Conservation (phyloP, 1,140 invertebrate genomes). For the Bacillus rossius region DNA sequence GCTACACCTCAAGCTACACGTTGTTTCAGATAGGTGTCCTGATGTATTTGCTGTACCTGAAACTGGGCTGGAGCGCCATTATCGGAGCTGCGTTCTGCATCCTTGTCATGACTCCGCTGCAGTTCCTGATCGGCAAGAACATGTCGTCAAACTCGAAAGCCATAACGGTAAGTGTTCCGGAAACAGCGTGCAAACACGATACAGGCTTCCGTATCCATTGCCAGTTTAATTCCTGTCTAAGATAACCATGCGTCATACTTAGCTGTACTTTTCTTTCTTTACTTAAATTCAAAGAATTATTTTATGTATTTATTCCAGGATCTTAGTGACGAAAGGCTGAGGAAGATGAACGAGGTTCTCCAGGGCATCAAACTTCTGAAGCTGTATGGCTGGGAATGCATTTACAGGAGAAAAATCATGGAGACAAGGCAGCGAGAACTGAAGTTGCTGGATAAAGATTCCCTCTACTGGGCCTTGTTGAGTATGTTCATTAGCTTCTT, state of each 20-base stretch:
- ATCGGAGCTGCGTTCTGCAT: slow-evolving; percentile 67
- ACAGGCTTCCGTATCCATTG: too few species aligned
- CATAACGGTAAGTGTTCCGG: slow-evolving; percentile 50
- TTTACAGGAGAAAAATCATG: slow-evolving; percentile 61
- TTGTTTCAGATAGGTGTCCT: slow-evolving; percentile 60
- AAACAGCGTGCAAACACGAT: too few species aligned
- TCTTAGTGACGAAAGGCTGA: slow-evolving; percentile 66
- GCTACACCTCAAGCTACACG: not conserved
- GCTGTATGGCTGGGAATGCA: slow-evolving; percentile 73
- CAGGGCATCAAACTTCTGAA: slow-evolving; percentile 79
- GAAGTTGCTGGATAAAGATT: slow-evolving; percentile 63
- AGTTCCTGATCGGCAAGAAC: slow-evolving; percentile 62
- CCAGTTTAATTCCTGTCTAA: too few species aligned
- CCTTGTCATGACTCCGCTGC: slow-evolving; percentile 60
- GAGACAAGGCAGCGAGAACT: slow-evolving; percentile 63
- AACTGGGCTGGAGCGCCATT: slow-evolving; percentile 71
- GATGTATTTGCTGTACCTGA: slow-evolving; percentile 65
- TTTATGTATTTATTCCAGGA: slow-evolving; percentile 41
- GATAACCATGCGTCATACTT: too few species aligned
- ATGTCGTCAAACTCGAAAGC: slow-evolving; percentile 63
- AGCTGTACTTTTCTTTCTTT: too few species aligned
- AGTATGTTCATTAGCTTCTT: slow-evolving; percentile 56
- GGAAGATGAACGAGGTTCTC: slow-evolving; percentile 70
- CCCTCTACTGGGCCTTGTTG: slow-evolving; percentile 66
- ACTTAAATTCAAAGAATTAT: too few species aligned